phyloP scores from a whole-genome alignment of 1,140 invertebrate species.

The Catajapyx aquilonaris region DNA sequence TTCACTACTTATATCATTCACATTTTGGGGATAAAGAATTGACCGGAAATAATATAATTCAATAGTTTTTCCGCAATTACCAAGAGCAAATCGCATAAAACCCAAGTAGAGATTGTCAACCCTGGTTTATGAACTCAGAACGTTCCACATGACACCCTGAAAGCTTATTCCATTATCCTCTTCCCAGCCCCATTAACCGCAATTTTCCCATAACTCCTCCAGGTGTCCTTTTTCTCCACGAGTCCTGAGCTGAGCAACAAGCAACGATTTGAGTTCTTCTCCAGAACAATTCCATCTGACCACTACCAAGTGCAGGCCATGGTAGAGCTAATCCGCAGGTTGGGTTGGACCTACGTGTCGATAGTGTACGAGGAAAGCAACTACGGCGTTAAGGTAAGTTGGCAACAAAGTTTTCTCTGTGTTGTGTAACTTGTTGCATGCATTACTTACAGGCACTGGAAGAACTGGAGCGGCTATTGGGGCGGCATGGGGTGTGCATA shows the following conservation, averaged over 20 bases:
- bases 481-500: slow-evolving; percentile 68
- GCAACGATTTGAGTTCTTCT: slow-evolving; percentile 86
- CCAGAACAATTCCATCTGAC: slow-evolving; percentile 84
- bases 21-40: too few species aligned
- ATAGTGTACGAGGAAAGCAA: slow-evolving; percentile 93
- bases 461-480: slow-evolving; percentile 65
- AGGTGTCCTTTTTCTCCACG: slow-evolving; percentile 93
- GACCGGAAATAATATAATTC: too few species aligned
- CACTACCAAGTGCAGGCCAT: slow-evolving; percentile 86
- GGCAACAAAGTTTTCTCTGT: too few species aligned
- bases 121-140: too few species aligned
- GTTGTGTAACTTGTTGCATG: too few species aligned
- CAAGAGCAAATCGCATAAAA: too few species aligned
- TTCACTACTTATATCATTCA: too few species aligned
- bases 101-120: too few species aligned
- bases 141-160: too few species aligned
- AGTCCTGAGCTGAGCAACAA: slow-evolving; percentile 87
- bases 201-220: slow-evolving; percentile 17
- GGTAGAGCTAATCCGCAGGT: slow-evolving; percentile 71
- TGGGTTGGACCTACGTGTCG: slow-evolving; percentile 85
- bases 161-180: too few species aligned
- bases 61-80: too few species aligned
- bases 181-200: not conserved
- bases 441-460: slow-evolving; percentile 61
- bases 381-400: slow-evolving; percentile 77